Conservation (phyloP, 2,888 invertebrate genomes). For the Dorcus hopei region DNA sequence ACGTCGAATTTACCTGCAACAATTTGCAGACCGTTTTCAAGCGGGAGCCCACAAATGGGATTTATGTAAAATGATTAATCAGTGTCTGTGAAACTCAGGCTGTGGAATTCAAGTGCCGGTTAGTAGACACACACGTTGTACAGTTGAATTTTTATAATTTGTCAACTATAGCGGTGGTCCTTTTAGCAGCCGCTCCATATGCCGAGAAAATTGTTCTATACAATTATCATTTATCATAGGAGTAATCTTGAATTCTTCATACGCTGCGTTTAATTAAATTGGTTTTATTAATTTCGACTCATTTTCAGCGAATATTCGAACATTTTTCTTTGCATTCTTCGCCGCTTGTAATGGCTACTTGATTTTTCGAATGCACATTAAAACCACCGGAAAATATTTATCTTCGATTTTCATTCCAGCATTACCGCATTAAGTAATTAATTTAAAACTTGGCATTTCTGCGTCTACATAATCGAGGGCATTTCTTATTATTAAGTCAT, state of each 20-base stretch:
- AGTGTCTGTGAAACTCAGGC: slow-evolving; percentile 38
- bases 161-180: slow-evolving; percentile 47
- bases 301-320: slow-evolving; percentile 8
- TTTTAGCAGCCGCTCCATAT: slow-evolving; percentile 29
- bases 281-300: slow-evolving; percentile 21
- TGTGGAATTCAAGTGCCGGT: slow-evolving; percentile 42
- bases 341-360: slow-evolving; percentile 12
- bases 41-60: slow-evolving; percentile 38
- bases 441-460: too few species aligned
- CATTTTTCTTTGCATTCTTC: slow-evolving; percentile 4
- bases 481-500: too few species aligned
- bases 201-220: slow-evolving; percentile 23
- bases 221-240: slow-evolving; percentile 27
- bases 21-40: slow-evolving; percentile 31
- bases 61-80: slow-evolving; percentile 42
- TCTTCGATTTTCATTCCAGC: background rate
- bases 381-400: slow-evolving; percentile 17
- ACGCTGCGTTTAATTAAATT: slow-evolving; percentile 24
- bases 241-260: slow-evolving; percentile 20
- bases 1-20: slow-evolving; percentile 14
- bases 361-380: slow-evolving; percentile 15
- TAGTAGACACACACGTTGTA: slow-evolving; percentile 45
- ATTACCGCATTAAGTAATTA: too few species aligned
- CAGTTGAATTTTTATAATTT: slow-evolving; percentile 46
- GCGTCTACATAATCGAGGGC: too few species aligned